Base-by-base conservation (phyloP, 2,888 invertebrate species). In the Sarcophaga carnaria region DNA sequence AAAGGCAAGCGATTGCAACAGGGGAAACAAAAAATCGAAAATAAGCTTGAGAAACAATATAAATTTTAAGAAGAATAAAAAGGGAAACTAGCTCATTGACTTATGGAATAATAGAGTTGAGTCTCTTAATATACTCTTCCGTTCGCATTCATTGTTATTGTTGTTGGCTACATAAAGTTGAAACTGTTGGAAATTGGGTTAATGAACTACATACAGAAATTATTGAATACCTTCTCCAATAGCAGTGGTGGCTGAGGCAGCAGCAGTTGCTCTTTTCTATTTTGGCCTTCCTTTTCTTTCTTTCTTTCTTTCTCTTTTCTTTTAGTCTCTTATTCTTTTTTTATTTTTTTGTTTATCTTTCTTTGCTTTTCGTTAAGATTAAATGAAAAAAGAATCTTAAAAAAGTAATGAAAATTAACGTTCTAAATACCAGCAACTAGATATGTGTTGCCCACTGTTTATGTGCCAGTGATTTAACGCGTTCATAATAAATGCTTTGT, bases 131-230 rank as follows among this genome's bases (percentile, higher is more conserved):
- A 14, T 63, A 4, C 12, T 54, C 64, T n/a, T 0, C n/a, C 0
- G 10, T 37, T 11, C 8, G 62, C 37, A 62, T 11, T 20, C 20
- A 12, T 78, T 25, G 80, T 6, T 71, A 66, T 27, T 37, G 6
- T 37, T 37, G 8, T 37, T n/a, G 80, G 27, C 37, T 66, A 17
- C 69, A 63, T 69, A 60, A 25, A 63, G 62, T 66, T 62, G 11
- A 71, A 76, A 63, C 47, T 60, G 37, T 10, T 37, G 20, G 66
- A 80, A 80, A 84, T 66, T 76, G 25, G 84, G 84, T 71, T 84
- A 84, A 84, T 80, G 70, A 84, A 80, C 84, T 84, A 70, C 60
- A 76, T 76, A 62, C 80, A 71, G 60, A 76, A 62, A 64, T 69
- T 80, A 80, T 71, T 83, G 59, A 64, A 76, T 37, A 12, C 22